A percentile compares a stretch with the other conserved stretches of the same genome.
Conservation (phyloP, 2,797 vertebrate genomes). For the Halcyon leucocephala region DNA sequence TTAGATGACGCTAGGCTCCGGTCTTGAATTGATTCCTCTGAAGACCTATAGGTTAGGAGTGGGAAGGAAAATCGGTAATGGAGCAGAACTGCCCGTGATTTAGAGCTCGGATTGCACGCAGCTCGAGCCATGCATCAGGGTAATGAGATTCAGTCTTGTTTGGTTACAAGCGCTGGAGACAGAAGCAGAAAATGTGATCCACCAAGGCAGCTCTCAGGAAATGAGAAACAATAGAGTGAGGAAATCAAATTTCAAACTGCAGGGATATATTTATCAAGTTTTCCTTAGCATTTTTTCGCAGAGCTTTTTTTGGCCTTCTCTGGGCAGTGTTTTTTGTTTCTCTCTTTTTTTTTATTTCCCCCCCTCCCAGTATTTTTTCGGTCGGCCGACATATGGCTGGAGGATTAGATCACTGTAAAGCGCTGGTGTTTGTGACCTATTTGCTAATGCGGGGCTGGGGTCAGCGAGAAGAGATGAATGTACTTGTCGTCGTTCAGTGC, state of each 20-base stretch:
- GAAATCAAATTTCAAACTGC: constrained; percentile 59
- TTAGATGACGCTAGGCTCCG: background rate
- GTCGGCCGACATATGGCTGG: constrained; percentile 57
- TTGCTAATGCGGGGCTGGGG: constrained; percentile 50
- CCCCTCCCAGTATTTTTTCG: background rate
- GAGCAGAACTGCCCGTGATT: constrained; percentile 49
- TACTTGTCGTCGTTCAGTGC: background rate
- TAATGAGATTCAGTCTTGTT: constrained; percentile 64
- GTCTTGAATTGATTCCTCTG: constrained; percentile 30
- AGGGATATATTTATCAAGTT: constrained; percentile 51
- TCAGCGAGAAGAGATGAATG: background rate
- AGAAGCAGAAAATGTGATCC: constrained; percentile 60
- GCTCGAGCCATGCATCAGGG: constrained; percentile 40
- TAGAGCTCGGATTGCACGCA: constrained; percentile 48
- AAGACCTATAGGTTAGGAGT: constrained; percentile 34
- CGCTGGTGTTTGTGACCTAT: constrained; percentile 55
- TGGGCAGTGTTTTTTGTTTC: background rate
- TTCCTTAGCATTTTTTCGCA: constrained; percentile 17
- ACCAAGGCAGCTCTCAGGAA: constrained; percentile 52
- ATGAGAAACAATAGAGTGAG: constrained; percentile 65
- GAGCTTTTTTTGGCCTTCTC: background rate
- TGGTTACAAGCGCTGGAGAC: constrained; percentile 60
- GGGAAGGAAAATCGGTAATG: constrained; percentile 40
- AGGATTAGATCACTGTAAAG: constrained; percentile 63
- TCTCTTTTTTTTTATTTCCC: background rate